phyloP scores from a whole-genome alignment of 1,140 invertebrate species.

The Drosophila ambigua region DNA sequence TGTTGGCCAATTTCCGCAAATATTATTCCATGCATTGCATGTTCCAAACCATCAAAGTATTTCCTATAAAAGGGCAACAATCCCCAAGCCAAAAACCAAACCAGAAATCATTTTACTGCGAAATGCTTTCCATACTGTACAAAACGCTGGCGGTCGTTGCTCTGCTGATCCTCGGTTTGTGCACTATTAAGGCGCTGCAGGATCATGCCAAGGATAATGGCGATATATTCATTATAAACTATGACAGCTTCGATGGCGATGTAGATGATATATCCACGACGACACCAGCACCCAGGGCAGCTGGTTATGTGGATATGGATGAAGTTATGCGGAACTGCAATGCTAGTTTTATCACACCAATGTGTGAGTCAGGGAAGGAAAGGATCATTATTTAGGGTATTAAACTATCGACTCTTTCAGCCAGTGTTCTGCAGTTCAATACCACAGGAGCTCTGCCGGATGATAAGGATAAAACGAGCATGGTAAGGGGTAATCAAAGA shows the following conservation, averaged over 20 bases:
- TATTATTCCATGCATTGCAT: conserved; percentile 37
- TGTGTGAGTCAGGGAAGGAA: conserved; percentile 48
- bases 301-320: conserved; percentile 62
- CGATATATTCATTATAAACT: conserved; percentile 69
- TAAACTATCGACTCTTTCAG: conserved; percentile 33
- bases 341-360: conserved; percentile 70
- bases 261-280: conserved; percentile 68
- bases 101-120: conserved; percentile 8
- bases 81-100: neutral
- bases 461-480: conserved; percentile 70
- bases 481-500: conserved; percentile 45
- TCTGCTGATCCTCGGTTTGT: conserved; percentile 11
- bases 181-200: conserved; percentile 14
- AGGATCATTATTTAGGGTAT: neutral
- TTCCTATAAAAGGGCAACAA: conserved; percentile 12
- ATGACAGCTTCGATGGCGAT: conserved; percentile 70
- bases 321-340: conserved; percentile 61
- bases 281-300: conserved; percentile 35
- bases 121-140: conserved; percentile 38
- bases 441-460: conserved; percentile 64
- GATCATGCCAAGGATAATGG: conserved; percentile 67
- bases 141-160: conserved; percentile 10
- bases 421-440: conserved; percentile 67
- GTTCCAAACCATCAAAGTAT: conserved; percentile 21
- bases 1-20: conserved; percentile 39